Evolutionary conservation across 2,888 invertebrate genomes (phyloP), one percentile per base, ranked within the genome.

Genomic region (Tenodera sinensis): DNA sequence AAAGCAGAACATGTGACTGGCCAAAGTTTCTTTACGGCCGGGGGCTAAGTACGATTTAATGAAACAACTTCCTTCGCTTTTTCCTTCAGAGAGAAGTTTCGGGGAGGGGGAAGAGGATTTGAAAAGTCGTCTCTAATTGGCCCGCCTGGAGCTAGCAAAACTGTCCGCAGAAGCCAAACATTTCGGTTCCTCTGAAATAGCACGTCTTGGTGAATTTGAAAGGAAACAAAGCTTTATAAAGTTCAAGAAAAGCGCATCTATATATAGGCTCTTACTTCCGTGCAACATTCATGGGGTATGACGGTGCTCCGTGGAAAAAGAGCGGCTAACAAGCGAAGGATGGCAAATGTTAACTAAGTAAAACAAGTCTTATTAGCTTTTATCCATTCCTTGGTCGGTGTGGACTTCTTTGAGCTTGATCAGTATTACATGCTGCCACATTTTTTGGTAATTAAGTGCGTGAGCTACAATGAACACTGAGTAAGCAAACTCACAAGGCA

Each of bases 91-190:
- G 71, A 85, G 71, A 85, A 71, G 85, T 25, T 54, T 47, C 27
- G 47, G 42, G 25, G 42, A 47, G 34, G 42, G 47, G 15, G n/a
- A 14, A 85, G 25, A 85, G n/a, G 85, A 85, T 71, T 71, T 34
- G 85, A 28, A 71, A 85, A 85, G 85, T 71, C 28, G 28, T 25
- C 71, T 71, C 85, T 85, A 85, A 85, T 85, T 85, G 85, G 85
- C 54, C 54, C 54, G 54, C 54, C 54, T 71, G 54, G 54, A 71
- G 54, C 54, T 20, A 71, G 54, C 54, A 71, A 71, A 71, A 71
- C 54, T 71, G 54, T 71, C 54, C 54, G 54, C 54, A 71, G 54
- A 71, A 71, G 54, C 54, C 54, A 71, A 71, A 71, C 54, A 71
- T 71, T 71, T 71, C 54, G 54, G 54, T 71, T 71, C 42, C 54